Conservation (phyloP, 1,140 invertebrate genomes). For the Chionoecetes opilio region DNA sequence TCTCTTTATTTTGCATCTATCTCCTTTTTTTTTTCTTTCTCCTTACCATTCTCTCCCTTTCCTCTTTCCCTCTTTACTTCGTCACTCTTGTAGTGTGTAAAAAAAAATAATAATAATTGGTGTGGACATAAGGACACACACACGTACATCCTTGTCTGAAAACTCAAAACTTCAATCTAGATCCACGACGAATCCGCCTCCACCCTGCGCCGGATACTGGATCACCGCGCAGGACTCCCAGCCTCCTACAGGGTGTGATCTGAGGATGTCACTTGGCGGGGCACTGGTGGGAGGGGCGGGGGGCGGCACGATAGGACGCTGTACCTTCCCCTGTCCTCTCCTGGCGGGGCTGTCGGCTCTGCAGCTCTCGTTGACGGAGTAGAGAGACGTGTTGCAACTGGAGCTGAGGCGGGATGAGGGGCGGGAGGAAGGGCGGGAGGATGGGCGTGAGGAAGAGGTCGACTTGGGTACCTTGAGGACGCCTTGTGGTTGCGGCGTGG, state of each 20-base stretch:
- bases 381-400: constrained; percentile 61
- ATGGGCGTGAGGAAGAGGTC: background rate
- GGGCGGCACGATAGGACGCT: background rate
- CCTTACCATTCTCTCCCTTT: no score
- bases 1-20: no score
- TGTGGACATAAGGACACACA: background rate
- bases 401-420: constrained; percentile 12
- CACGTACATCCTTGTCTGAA: background rate
- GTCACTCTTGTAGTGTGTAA: background rate
- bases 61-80: no score
- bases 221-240: constrained; percentile 72
- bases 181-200: constrained; percentile 63
- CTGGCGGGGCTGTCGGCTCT: background rate
- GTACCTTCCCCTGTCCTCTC: background rate
- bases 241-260: constrained; percentile 47
- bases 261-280: constrained; percentile 33
- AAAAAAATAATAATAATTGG: background rate
- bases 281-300: background rate
- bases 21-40: no score
- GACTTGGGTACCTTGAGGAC: background rate
- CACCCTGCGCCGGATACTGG: constrained; percentile 63
- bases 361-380: constrained; percentile 57
- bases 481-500: no score
- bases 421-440: background rate
- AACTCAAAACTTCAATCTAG: background rate